These are phyloP conservation scores for Tinamus guttatus DNA, from an alignment of 2,113 vertebrate species.

Conservation along the genomic window DNA sequence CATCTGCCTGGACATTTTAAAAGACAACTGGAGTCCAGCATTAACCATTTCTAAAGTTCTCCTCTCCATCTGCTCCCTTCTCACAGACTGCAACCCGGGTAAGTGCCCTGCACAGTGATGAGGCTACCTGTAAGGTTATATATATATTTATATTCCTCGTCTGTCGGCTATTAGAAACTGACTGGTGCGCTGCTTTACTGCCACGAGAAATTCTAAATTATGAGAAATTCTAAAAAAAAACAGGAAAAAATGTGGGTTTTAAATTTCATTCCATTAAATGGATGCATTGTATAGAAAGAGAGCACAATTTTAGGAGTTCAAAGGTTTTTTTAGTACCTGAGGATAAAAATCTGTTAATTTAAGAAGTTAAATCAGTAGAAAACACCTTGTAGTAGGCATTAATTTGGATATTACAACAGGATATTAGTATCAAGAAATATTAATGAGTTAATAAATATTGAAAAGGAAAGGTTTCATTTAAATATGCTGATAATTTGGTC, in stretches of 20 bases:
- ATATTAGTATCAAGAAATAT: constrained; percentile 56
- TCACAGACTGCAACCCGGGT: constrained; percentile 98
- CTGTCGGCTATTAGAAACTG: neutral
- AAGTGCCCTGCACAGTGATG: too few species aligned
- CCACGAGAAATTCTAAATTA: neutral
- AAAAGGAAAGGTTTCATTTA: constrained; percentile 63
- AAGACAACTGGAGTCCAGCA: constrained; percentile 97
- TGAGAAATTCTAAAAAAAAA: neutral
- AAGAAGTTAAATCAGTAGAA: constrained; percentile 51
- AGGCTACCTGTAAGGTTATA: too few species aligned
- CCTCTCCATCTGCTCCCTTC: constrained; percentile 97
- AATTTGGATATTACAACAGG: constrained; percentile 62
- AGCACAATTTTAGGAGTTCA: constrained; percentile 18
- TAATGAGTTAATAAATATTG: constrained; percentile 71
- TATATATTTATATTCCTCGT: too few species aligned
- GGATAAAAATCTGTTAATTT: neutral
- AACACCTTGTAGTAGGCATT: constrained; percentile 26
- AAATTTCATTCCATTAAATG: neutral
- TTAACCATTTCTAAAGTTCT: constrained; percentile 97
- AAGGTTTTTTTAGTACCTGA: constrained; percentile 8
- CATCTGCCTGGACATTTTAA: constrained; percentile 97
- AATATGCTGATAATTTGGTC: constrained; percentile 29
- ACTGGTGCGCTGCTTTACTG: neutral
- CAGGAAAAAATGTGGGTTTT: neutral
- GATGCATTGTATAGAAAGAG: neutral